Conservation (phyloP, 2,113 vertebrate genomes). For the Rhea pennata region DNA sequence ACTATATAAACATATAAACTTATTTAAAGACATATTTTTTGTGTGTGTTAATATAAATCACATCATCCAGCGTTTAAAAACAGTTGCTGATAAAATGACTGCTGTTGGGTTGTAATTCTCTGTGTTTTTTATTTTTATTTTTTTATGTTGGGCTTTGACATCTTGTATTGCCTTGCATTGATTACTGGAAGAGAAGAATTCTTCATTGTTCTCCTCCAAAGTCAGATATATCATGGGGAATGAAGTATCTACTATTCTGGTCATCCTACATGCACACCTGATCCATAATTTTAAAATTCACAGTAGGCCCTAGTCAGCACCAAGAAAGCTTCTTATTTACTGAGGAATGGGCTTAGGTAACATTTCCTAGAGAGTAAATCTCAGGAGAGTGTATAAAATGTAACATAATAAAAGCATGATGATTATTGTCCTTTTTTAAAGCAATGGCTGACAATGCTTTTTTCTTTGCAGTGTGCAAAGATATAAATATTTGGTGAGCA, state of each 20-base stretch:
- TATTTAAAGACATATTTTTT: background rate
- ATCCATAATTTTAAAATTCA: background rate
- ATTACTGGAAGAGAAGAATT: background rate
- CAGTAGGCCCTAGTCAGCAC: background rate
- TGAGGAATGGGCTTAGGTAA: background rate
- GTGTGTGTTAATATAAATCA: background rate
- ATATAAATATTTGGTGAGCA: background rate
- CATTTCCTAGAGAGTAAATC: background rate
- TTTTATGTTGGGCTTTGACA: background rate
- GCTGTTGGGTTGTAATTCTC: background rate
- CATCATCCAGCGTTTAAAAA: background rate
- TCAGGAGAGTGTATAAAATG: background rate
- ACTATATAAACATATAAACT: background rate
- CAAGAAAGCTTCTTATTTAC: background rate
- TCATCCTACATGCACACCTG: background rate
- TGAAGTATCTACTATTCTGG: background rate
- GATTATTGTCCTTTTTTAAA: background rate
- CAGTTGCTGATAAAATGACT: background rate
- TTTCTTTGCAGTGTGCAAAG: background rate
- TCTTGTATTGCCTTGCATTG: accelerated
- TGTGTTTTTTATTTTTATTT: background rate
- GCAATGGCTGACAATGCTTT: background rate
- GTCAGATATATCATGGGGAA: background rate
- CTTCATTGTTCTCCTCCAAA: background rate
- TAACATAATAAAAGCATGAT: background rate